phyloP scores from a whole-genome alignment of 2,888 invertebrate species.

The Anarsia innoxiella region DNA sequence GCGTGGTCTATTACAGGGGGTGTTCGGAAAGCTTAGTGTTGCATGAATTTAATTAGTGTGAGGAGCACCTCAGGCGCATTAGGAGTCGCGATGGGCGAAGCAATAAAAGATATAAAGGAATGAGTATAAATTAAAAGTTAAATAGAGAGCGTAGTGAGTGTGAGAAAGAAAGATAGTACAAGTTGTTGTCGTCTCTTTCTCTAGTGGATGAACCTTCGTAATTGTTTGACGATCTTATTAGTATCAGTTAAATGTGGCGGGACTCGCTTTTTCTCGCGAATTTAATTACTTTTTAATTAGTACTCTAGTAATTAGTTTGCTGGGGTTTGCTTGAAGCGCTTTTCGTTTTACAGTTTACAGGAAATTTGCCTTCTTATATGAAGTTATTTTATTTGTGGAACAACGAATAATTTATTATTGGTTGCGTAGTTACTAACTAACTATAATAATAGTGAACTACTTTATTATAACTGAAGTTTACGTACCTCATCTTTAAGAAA shows the following conservation, averaged over 20 bases:
- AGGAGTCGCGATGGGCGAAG: slow-evolving; percentile 75
- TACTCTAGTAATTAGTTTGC: slow-evolving; percentile 59
- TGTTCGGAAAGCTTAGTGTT: slow-evolving; percentile 65
- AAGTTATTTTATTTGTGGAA: too few relatives aligned
- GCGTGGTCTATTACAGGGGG: slow-evolving; percentile 34
- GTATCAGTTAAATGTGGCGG: slow-evolving; percentile 75
- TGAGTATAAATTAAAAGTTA: slow-evolving; percentile 77
- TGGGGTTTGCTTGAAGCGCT: slow-evolving; percentile 39
- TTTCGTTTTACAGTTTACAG: too few relatives aligned
- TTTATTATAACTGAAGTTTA: too few relatives aligned
- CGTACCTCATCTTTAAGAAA: too few relatives aligned
- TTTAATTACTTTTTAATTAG: slow-evolving; percentile 75
- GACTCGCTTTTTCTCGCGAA: slow-evolving; percentile 70
- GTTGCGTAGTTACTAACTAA: too few relatives aligned
- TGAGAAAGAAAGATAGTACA: slow-evolving; percentile 33
- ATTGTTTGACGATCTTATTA: slow-evolving; percentile 76
- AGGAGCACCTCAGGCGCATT: slow-evolving; percentile 74
- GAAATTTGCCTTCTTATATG: too few relatives aligned
- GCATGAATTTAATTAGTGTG: slow-evolving; percentile 75
- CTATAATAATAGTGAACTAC: too few relatives aligned
- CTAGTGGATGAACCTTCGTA: slow-evolving; percentile 55
- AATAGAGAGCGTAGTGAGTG: slow-evolving; percentile 60
- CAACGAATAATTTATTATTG: too few relatives aligned
- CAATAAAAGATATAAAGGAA: slow-evolving; percentile 77
- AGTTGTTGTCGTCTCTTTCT: slow-evolving; percentile 27